Percentiles rank a stretch among this genome's conserved stretches.
These are phyloP conservation scores for Cryptotis parvus DNA, from an alignment of 2,113 vertebrate species.

Conservation along the genomic window DNA sequence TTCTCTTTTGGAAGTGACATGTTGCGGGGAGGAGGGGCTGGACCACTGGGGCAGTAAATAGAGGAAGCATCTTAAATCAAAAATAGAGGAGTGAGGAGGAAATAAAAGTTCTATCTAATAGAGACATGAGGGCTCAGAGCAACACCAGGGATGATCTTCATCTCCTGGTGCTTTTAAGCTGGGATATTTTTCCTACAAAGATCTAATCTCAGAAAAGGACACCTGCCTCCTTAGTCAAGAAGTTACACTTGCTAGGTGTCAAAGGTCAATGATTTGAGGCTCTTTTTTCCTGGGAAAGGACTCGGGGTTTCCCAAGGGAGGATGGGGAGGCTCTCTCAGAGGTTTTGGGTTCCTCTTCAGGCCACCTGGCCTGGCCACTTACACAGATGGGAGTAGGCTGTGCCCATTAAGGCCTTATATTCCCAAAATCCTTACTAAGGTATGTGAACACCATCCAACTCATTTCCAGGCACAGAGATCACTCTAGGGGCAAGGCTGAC, in stretches of 20 bases:
- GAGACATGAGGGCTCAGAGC: slow-evolving; percentile 12
- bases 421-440: not conserved
- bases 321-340: slow-evolving; percentile 51
- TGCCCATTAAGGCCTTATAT: slow-evolving; percentile 10
- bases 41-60: slow-evolving; percentile 74
- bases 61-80: slow-evolving; percentile 79
- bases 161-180: not conserved
- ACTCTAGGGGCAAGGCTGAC: not conserved
- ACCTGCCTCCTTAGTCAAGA: not conserved
- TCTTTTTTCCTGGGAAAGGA: not conserved
- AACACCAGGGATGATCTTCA: not conserved
- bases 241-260: not conserved
- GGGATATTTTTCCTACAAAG: not conserved
- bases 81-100: slow-evolving; percentile 80
- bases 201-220: not conserved
- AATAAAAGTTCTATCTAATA: slow-evolving; percentile 74
- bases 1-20: slow-evolving; percentile 79
- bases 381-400: slow-evolving; percentile 57
- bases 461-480: not conserved
- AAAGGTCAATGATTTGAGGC: not conserved
- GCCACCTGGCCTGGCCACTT: slow-evolving; percentile 70
- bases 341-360: slow-evolving; percentile 78
- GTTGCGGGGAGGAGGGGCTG: slow-evolving; percentile 30
- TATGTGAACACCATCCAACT: not conserved
- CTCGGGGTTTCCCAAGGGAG: slow-evolving; percentile 41